Evolutionary conservation across 1,140 invertebrate species (phyloP).

Genomic region (Adoxophyes honmai): DNA sequence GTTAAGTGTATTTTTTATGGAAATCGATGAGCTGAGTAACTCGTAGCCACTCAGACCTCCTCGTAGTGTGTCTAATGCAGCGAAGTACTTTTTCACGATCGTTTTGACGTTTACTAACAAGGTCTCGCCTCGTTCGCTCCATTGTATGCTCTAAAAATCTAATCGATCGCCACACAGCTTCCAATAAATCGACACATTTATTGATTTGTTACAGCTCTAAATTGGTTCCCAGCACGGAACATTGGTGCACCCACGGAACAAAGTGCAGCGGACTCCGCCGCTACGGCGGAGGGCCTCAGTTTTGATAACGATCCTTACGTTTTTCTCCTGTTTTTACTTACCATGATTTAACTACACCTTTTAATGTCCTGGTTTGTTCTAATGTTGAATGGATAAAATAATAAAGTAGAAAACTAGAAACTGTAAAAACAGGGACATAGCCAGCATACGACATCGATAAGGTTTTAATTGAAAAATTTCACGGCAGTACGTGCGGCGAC

Average conservation of each 20-base stretch:
- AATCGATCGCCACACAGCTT: slow-evolving; percentile 70
- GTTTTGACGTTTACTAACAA: slow-evolving; percentile 75
- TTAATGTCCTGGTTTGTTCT: too few species aligned
- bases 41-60: background rate
- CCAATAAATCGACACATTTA: slow-evolving; percentile 75
- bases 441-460: background rate
- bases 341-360: too few species aligned
- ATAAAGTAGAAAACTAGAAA: too few species aligned
- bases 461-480: background rate
- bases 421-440: too few species aligned
- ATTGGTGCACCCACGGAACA: slow-evolving; percentile 44
- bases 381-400: too few species aligned
- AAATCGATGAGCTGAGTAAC: background rate
- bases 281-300: slow-evolving; percentile 30
- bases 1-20: too few species aligned
- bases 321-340: slow-evolving; percentile 15
- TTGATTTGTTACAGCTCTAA: slow-evolving; percentile 75
- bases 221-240: slow-evolving; percentile 74
- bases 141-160: slow-evolving; percentile 65
- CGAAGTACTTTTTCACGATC: slow-evolving; percentile 36
- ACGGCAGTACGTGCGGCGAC: background rate
- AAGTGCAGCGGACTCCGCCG: slow-evolving; percentile 47
- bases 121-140: slow-evolving; percentile 49
- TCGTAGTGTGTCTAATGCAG: slow-evolving; percentile 6
- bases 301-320: slow-evolving; percentile 30